Evolutionary conservation across 1,140 invertebrate genomes (phyloP), one percentile per base, ranked within the genome.

Genomic region (Ceratitis capitata): DNA sequence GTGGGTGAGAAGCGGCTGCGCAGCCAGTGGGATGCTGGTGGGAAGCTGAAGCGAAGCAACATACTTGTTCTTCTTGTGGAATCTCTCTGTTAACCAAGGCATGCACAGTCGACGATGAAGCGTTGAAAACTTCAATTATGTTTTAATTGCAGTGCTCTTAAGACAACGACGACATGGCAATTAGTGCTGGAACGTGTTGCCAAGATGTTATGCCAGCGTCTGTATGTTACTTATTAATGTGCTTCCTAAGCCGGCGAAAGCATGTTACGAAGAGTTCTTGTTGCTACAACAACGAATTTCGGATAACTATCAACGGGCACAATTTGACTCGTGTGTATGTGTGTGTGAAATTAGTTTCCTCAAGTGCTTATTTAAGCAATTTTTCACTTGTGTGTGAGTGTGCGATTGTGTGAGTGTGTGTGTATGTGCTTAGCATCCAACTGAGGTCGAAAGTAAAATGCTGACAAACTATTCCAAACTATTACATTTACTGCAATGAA

Each of bases 61-160:
- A n/a, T n/a, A n/a, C n/a, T n/a, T n/a, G n/a, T n/a, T n/a, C n/a
- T n/a, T n/a, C 69, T 12, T 78, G 35, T 29, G 58, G 14, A 29
- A 64, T 23, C 29, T 35, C n/a, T n/a, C 39, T 16, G 35, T 9
- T 10, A 14, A 9, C 39, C 12, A 23, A 23, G 19, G 39, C n/a
- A 42, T 9, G n/a, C 69, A 6, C 69, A 78, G 23, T n/a, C n/a
- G n/a, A 45, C 69, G 69, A 29, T 78, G 69, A 83, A 83, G 32
- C 82, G 82, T 83, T 83, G 82, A 64, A 84, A 84, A 84, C 51
- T 84, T 84, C 83, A 84, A 84, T 84, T 84, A 45, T 51, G 39
- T 84, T 84, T 84, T 84, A 84, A 84, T 84, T 84, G 83, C 83
- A 83, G 82, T 53, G 82, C 49, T 51, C 82, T 83, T 83, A 83